Evolutionary conservation across 2,797 vertebrate species (phyloP), one percentile per base, ranked within the genome.

Genomic region (Chiroxiphia lanceolata): DNA sequence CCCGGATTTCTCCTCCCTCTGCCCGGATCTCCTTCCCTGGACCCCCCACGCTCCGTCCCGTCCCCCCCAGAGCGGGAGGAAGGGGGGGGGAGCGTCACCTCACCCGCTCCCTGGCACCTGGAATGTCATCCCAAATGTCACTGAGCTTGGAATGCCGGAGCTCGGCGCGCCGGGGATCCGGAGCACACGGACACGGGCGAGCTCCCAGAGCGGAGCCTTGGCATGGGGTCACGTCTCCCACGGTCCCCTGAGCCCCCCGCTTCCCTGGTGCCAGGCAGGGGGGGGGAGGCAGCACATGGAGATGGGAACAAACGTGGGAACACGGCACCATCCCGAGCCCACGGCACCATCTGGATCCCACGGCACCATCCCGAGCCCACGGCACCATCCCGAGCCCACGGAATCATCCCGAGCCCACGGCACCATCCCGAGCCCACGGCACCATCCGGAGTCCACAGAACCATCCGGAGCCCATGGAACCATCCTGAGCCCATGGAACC

Each of bases 291-390:
- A 25, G 23, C 2, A 2, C 6, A 0, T 1, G 4, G 31, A 22
- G 9, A 31, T 0, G 21, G 65, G 48, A 33, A 63, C n/a, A 15
- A 22, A 61, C 31, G 16, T 0, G 26, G 57, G 57, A 63, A 26
- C 2, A 1, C 2, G 4, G 44, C 3, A 1, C 47, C 19, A 13
- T 34, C 34, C 4, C 0, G 31, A n/a, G 42, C 60, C 29, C 4
- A 5, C 0, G 8, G 69, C 54, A 56, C 20, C 15, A 48, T 11
- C 56, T 1, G 0, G 67, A 50, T 48, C 48, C 48, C 48, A 13
- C 23, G 48, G 48, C 11, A 25, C 13, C 48, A 50, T 13, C 48
- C 48, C 3, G 13, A 50, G 20, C 45, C 45, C 45, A 4, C 9
- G 20, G 45, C 20, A 47, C 45, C 45, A 47, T 21, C 45, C 45